Conservation (phyloP, 2,113 vertebrate species). For the Polypterus bichir region DNA sequence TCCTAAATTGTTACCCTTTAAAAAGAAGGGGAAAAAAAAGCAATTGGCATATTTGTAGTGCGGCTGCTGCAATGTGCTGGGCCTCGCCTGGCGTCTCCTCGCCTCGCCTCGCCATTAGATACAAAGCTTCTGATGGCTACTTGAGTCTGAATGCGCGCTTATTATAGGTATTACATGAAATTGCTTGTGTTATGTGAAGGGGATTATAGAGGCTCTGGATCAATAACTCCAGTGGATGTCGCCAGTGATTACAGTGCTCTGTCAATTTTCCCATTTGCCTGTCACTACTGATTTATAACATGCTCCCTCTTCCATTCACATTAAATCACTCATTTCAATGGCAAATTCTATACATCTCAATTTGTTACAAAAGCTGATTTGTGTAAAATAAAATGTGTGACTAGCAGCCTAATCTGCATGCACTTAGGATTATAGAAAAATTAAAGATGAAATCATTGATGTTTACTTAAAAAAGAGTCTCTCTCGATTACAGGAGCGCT, state of each 20-base stretch:
- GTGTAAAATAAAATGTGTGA: slow-evolving; percentile 53
- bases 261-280: slow-evolving; percentile 81
- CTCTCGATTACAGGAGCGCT: neutral
- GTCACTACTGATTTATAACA: slow-evolving; percentile 69
- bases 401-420: slow-evolving; percentile 15
- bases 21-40: slow-evolving; percentile 30
- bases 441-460: slow-evolving; percentile 1
- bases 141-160: slow-evolving; percentile 80
- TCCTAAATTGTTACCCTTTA: slow-evolving; percentile 43
- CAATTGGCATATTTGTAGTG: slow-evolving; percentile 39
- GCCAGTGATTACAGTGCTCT: slow-evolving; percentile 84
- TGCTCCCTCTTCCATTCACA: slow-evolving; percentile 66
- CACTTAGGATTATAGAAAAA: slow-evolving; percentile 15
- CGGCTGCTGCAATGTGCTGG: slow-evolving; percentile 45
- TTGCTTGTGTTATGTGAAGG: slow-evolving; percentile 90
- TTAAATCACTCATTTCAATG: slow-evolving; percentile 71
- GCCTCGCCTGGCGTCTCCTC: slow-evolving; percentile 27
- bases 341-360: slow-evolving; percentile 73
- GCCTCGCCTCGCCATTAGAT: slow-evolving; percentile 60
- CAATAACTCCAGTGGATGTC: slow-evolving; percentile 91
- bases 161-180: slow-evolving; percentile 98
- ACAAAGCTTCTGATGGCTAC: slow-evolving; percentile 75
- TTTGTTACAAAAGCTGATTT: slow-evolving; percentile 75
- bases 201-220: slow-evolving; percentile 90
- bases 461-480: neutral